Evolutionary conservation across 2,888 invertebrate species (phyloP).

Genomic region (Drosophila diplacantha): DNA sequence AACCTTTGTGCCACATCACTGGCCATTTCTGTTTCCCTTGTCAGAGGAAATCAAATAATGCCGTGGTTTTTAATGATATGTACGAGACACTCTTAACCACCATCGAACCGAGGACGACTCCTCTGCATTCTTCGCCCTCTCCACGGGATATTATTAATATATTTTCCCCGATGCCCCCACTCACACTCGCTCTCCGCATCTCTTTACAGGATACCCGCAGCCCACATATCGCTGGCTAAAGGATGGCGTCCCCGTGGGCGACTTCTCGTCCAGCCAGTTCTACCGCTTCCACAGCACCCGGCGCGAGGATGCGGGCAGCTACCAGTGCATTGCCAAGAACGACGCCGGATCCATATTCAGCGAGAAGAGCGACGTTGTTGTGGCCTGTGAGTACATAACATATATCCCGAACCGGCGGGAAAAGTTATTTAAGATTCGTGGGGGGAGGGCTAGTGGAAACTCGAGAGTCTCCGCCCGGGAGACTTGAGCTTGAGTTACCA

Average conservation of each 20-base stretch:
- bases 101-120: not conserved
- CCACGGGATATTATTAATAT: slow-evolving; percentile 28
- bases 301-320: slow-evolving; percentile 90
- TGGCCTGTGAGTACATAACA: slow-evolving; percentile 88
- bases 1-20: slow-evolving; percentile 26
- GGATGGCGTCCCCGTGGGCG: slow-evolving; percentile 87
- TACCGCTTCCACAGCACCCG: slow-evolving; percentile 90
- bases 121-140: slow-evolving; percentile 6
- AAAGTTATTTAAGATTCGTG: not conserved
- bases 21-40: slow-evolving; percentile 2
- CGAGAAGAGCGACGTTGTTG: slow-evolving; percentile 91
- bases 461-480: slow-evolving; percentile 3
- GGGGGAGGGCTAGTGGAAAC: not conserved
- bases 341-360: slow-evolving; percentile 95
- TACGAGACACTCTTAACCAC: slow-evolving; percentile 10
- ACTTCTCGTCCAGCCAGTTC: slow-evolving; percentile 89
- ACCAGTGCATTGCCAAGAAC: slow-evolving; percentile 95
- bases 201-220: slow-evolving; percentile 83
- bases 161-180: not conserved
- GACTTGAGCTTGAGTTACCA: not conserved
- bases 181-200: not conserved
- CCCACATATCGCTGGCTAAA: slow-evolving; percentile 95
- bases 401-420: not conserved
- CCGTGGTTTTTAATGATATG: slow-evolving; percentile 13
- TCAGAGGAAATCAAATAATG: slow-evolving; percentile 18